A percentile compares a stretch with the other conserved stretches of the same genome.
phyloP scores from a whole-genome alignment of 2,888 invertebrate genomes.

The Baronia brevicornis region DNA sequence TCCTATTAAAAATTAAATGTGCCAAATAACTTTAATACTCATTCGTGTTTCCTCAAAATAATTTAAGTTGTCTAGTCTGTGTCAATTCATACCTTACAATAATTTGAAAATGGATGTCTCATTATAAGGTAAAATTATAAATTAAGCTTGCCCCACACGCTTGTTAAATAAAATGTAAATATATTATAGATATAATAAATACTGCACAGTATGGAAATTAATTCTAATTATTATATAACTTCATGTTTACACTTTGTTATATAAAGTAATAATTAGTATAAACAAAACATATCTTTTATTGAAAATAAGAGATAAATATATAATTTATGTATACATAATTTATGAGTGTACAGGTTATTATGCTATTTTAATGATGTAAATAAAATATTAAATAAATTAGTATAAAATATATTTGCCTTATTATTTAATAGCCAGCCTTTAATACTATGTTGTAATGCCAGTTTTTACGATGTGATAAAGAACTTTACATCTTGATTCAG shows the following conservation, averaged over 20 bases:
- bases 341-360: conserved; percentile 54
- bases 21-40: too few relatives aligned
- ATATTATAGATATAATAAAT: conserved; percentile 36
- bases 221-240: conserved; percentile 38
- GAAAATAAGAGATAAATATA: conserved; percentile 57
- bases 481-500: too few relatives aligned
- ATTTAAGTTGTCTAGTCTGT: too few relatives aligned
- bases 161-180: conserved; percentile 57
- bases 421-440: too few relatives aligned
- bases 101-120: too few relatives aligned
- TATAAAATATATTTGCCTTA: conserved; percentile 40
- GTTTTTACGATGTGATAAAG: too few relatives aligned
- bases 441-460: too few relatives aligned
- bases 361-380: conserved; percentile 63
- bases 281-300: conserved; percentile 62
- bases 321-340: conserved; percentile 36
- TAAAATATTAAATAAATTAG: conserved; percentile 67
- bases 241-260: conserved; percentile 45
- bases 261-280: conserved; percentile 42
- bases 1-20: too few relatives aligned
- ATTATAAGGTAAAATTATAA: conserved; percentile 9
- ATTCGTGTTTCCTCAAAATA: too few relatives aligned
- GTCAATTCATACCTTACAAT: too few relatives aligned
- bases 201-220: conserved; percentile 53
- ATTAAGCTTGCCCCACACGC: conserved; percentile 66